Conservation (phyloP, 1,140 invertebrate species). For the Drosophila kepulauana region DNA sequence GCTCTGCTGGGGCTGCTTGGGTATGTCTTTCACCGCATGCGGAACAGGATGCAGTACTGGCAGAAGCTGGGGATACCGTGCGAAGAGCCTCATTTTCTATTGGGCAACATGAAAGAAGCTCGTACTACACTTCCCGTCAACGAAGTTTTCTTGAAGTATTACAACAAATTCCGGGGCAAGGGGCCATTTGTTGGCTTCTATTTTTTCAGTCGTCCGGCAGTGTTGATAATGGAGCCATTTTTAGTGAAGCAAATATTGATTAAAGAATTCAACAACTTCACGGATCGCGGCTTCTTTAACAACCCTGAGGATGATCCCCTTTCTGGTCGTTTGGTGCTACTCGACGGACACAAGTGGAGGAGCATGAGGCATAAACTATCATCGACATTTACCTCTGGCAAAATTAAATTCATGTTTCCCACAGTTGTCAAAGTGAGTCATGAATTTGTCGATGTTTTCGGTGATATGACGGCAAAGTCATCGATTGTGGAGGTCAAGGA, state of each 20-base stretch:
- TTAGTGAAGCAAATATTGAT: constrained; percentile 87
- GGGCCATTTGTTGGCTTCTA: constrained; percentile 81
- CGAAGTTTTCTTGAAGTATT: constrained; percentile 57
- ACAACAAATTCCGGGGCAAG: constrained; percentile 69
- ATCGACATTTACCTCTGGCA: constrained; percentile 86
- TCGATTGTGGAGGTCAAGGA: constrained; percentile 59
- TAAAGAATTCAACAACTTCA: constrained; percentile 87
- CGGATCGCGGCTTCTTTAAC: constrained; percentile 85
- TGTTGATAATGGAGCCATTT: constrained; percentile 86
- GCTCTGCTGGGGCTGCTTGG: constrained; percentile 7
- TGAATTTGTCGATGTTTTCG: constrained; percentile 46
- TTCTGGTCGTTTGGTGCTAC: constrained; percentile 82
- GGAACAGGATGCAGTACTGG: constrained; percentile 70
- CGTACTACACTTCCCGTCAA: constrained; percentile 2
- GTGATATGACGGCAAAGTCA: constrained; percentile 10
- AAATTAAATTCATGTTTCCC: constrained; percentile 86
- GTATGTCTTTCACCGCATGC: constrained; percentile 75
- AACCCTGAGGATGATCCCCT: constrained; percentile 86
- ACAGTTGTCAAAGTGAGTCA: constrained; percentile 66
- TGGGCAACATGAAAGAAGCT: constrained; percentile 67
- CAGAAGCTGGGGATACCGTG: constrained; percentile 79
- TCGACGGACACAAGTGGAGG: constrained; percentile 86
- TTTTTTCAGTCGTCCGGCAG: constrained; percentile 84
- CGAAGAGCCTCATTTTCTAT: constrained; percentile 60
- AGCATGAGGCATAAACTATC: constrained; percentile 86